Percentiles rank a stretch among this genome's conserved stretches.
Evolutionary conservation across 2,888 invertebrate species (phyloP).

Genomic region (Acleris sparsana): DNA sequence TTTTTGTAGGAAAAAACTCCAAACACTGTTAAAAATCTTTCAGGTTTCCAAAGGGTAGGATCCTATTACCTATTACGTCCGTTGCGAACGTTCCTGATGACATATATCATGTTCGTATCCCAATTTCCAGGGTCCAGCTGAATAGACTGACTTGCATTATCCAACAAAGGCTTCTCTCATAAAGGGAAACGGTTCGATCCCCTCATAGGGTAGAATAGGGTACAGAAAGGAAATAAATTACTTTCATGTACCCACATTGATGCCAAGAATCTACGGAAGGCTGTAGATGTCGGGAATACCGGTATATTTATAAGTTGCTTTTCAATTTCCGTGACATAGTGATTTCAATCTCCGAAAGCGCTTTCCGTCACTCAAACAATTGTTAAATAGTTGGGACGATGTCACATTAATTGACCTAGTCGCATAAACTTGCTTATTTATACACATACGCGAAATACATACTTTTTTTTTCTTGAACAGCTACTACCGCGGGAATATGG

Average conservation of each 20-base stretch:
- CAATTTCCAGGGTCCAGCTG: constrained; percentile 20
- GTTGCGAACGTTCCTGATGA: neutral
- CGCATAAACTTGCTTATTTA: no score
- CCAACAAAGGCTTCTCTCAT: constrained; percentile 31
- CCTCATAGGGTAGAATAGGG: constrained; percentile 15
- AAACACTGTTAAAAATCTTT: no score
- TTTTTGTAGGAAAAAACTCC: neutral
- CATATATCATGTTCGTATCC: constrained; percentile 14
- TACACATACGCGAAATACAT: no score
- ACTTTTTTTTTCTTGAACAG: no score
- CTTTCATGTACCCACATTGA: constrained; percentile 19
- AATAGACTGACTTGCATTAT: constrained; percentile 36
- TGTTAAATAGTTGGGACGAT: no score
- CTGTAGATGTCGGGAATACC: neutral
- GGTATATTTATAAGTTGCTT: constrained; percentile 14
- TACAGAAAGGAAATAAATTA: constrained; percentile 25
- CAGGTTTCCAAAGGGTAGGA: no score
- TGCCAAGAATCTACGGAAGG: neutral
- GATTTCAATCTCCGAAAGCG: no score
- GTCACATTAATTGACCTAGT: no score
- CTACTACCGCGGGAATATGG: no score
- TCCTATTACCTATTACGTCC: no score
- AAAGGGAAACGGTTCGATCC: constrained; percentile 31
- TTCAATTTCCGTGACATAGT: neutral
- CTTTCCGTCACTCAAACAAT: no score